Conservation (phyloP, 1,140 invertebrate genomes). For the Solen grandis region DNA sequence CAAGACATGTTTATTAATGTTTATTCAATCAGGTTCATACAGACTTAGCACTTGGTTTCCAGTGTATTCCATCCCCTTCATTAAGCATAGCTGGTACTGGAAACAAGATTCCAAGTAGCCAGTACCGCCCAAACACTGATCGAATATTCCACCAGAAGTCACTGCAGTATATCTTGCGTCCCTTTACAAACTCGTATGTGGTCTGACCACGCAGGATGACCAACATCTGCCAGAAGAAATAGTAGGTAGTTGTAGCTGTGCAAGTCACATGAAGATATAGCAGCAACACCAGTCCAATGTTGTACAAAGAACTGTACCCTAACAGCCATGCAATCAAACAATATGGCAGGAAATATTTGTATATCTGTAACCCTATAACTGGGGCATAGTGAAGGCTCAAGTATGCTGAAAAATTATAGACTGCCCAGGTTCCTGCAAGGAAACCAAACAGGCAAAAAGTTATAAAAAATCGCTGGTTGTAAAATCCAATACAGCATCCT, state of each 20-base stretch:
- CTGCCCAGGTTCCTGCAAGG: constrained; percentile 55
- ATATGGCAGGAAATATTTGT: constrained; percentile 59
- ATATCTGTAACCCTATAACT: constrained; percentile 63
- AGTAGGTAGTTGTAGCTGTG: constrained; percentile 74
- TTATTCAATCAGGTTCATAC: not conserved
- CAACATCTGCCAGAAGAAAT: constrained; percentile 78
- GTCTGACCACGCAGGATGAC: constrained; percentile 87
- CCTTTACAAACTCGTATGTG: constrained; percentile 83
- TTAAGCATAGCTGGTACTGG: constrained; percentile 45
- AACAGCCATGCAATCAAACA: constrained; percentile 29
- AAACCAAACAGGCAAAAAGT: constrained; percentile 89
- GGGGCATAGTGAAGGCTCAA: constrained; percentile 50
- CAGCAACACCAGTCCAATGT: constrained; percentile 83
- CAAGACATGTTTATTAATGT: too few species aligned
- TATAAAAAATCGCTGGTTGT: constrained; percentile 94
- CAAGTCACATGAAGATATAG: constrained; percentile 86
- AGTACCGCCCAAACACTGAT: constrained; percentile 62
- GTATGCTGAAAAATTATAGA: constrained; percentile 55
- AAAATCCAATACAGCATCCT: constrained; percentile 93
- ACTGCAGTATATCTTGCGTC: constrained; percentile 7
- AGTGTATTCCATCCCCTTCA: constrained; percentile 47
- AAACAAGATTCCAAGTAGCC: constrained; percentile 51
- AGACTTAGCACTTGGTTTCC: not conserved
- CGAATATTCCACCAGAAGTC: constrained; percentile 43
- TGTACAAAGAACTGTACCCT: constrained; percentile 44